phyloP scores from a whole-genome alignment of 2,888 invertebrate genomes.

The Eustalomyia histrio region DNA sequence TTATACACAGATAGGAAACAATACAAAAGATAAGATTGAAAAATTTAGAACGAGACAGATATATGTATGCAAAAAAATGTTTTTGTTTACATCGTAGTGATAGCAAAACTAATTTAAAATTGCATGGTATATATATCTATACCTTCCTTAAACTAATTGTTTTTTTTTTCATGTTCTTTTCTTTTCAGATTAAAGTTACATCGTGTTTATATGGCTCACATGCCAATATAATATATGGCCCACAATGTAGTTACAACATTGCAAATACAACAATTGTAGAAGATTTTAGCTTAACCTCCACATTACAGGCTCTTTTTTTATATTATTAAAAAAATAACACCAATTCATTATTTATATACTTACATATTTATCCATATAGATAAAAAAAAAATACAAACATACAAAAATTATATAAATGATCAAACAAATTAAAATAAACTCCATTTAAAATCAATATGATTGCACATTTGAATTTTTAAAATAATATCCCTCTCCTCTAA shows the following conservation, averaged over 20 bases:
- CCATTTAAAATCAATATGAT: not conserved
- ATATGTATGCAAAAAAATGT: too few species aligned
- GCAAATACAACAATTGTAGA: slow-evolving; percentile 13
- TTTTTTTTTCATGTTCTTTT: not conserved
- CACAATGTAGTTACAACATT: slow-evolving; percentile 1
- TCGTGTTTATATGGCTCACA: not conserved
- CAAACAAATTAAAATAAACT: not conserved
- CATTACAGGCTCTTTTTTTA: slow-evolving; percentile 34
- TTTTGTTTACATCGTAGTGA: too few species aligned
- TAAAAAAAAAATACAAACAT: not conserved
- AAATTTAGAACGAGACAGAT: too few species aligned
- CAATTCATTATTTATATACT: slow-evolving; percentile 12
- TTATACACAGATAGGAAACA: too few species aligned
- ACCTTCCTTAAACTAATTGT: too few species aligned
- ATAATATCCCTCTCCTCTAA: too few species aligned
- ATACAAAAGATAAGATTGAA: too few species aligned
- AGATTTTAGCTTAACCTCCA: slow-evolving; percentile 12
- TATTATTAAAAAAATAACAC: slow-evolving; percentile 10
- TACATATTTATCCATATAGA: not conserved
- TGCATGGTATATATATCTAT: too few species aligned
- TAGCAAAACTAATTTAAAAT: too few species aligned
- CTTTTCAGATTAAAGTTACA: slow-evolving; percentile 14
- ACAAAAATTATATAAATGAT: not conserved
- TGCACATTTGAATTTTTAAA: not conserved
- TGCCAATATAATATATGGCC: not conserved